These are phyloP conservation scores for Pachliopta kotzebuea DNA, from an alignment of 2,888 invertebrate species.

Conservation along the genomic window DNA sequence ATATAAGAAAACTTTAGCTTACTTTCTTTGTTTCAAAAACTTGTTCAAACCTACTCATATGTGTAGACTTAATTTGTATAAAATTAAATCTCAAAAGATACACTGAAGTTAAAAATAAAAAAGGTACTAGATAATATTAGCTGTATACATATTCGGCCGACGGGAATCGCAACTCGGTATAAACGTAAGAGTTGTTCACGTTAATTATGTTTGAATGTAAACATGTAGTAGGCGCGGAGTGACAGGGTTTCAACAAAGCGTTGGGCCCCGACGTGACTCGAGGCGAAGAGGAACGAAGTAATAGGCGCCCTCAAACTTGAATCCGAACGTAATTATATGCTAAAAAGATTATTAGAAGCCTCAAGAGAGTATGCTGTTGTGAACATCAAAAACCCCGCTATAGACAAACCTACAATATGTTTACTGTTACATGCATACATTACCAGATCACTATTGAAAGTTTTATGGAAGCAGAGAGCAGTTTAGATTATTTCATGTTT, in stretches of 20 bases:
- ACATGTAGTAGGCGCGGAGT: constrained; percentile 40
- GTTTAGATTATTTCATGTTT: too few relatives aligned
- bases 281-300: constrained; percentile 38
- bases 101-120: constrained; percentile 1
- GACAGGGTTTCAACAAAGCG: constrained; percentile 36
- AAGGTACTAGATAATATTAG: constrained; percentile 26
- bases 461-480: too few relatives aligned
- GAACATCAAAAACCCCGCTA: constrained; percentile 23
- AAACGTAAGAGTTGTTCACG: constrained; percentile 28
- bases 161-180: constrained; percentile 23
- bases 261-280: constrained; percentile 36
- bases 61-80: too few relatives aligned
- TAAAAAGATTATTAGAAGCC: constrained; percentile 35
- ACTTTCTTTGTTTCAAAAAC: too few relatives aligned
- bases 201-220: constrained; percentile 41
- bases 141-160: constrained; percentile 13
- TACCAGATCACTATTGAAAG: too few relatives aligned
- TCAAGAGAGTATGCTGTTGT: constrained; percentile 26
- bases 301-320: constrained; percentile 35
- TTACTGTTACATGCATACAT: too few relatives aligned
- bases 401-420: not conserved
- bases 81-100: not conserved
- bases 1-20: too few relatives aligned
- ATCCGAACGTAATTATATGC: constrained; percentile 38
- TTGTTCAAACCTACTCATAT: too few relatives aligned